phyloP scores from a whole-genome alignment of 2,888 invertebrate genomes.

The Drosophila tripunctata region DNA sequence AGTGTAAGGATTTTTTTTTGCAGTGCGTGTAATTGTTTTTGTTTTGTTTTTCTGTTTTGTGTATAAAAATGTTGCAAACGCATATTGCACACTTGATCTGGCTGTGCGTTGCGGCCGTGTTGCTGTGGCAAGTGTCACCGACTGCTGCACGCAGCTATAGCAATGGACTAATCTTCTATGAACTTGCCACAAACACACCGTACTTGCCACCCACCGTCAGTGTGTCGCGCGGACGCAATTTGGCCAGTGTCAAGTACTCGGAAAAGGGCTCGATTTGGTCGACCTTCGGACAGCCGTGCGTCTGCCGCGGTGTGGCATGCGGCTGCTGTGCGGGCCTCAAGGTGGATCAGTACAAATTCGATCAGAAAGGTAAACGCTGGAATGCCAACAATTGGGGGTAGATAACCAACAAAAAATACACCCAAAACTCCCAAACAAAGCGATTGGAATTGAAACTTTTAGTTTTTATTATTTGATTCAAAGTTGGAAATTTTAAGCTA shows the following conservation, averaged over 20 bases:
- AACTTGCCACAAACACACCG: conserved; percentile 65
- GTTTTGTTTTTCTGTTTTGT: background rate
- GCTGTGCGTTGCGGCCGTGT: conserved; percentile 2
- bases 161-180: conserved; percentile 81
- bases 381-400: too few species aligned
- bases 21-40: conserved; percentile 1
- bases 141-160: conserved; percentile 75
- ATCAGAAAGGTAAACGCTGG: conserved; percentile 83
- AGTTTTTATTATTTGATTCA: too few species aligned
- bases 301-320: conserved; percentile 87
- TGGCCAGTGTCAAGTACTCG: conserved; percentile 75
- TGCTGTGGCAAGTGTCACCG: conserved; percentile 31
- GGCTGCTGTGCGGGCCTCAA: conserved; percentile 91
- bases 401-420: too few species aligned
- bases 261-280: conserved; percentile 81
- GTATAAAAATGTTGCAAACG: background rate
- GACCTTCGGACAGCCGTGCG: conserved; percentile 82
- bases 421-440: too few species aligned
- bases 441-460: too few species aligned
- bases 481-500: too few species aligned
- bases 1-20: conserved; percentile 13
- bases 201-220: conserved; percentile 82
- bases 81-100: background rate
- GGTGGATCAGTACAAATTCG: conserved; percentile 86
- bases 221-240: conserved; percentile 77